Evolutionary conservation across 1,140 invertebrate species (phyloP).

Genomic region (Polyergus mexicanus): DNA sequence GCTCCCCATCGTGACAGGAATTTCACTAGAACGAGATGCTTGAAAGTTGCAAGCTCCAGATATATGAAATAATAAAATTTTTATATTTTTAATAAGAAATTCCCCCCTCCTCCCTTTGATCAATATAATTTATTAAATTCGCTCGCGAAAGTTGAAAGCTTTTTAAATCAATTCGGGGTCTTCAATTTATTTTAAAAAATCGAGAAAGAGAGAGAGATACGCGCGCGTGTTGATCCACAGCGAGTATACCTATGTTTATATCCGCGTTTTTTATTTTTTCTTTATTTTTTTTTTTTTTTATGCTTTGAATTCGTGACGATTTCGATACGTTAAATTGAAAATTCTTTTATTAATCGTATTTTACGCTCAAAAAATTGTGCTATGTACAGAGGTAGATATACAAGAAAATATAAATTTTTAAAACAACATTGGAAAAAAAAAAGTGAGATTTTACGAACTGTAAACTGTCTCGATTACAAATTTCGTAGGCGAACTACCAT

Average conservation of each 20-base stretch:
- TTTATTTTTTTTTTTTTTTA: too few relatives aligned
- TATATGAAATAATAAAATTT: too few relatives aligned
- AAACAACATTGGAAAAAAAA: background rate
- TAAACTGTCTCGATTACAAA: background rate
- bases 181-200: constrained; percentile 7
- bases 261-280: background rate
- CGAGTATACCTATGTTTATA: background rate
- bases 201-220: too few relatives aligned
- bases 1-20: background rate
- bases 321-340: background rate
- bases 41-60: background rate
- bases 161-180: background rate
- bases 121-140: too few relatives aligned
- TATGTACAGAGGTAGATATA: too few relatives aligned
- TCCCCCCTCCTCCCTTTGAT: too few relatives aligned
- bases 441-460: background rate
- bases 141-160: too few relatives aligned
- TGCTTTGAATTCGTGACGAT: background rate
- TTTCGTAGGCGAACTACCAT: background rate
- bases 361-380: too few relatives aligned
- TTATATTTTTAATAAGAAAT: too few relatives aligned
- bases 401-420: too few relatives aligned
- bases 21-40: background rate
- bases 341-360: background rate
- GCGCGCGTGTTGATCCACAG: background rate